Conservation (phyloP, 1,140 invertebrate species). For the Drosophila nigromelanica region DNA sequence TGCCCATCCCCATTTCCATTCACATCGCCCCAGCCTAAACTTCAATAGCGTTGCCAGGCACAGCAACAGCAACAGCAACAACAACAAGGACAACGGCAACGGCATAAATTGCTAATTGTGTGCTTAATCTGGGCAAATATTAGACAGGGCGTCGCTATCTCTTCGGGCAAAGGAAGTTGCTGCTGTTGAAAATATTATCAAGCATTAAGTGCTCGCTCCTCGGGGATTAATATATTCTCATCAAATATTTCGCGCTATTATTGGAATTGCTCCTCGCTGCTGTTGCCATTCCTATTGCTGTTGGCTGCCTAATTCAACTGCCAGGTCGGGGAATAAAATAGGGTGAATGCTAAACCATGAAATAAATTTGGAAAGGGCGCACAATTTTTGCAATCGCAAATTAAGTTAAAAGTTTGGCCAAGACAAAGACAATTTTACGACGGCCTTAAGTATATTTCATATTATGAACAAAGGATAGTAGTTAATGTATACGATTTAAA, state of each 20-base stretch:
- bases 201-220: conserved; percentile 41
- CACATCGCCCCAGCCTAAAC: conserved; percentile 12
- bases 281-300: conserved; percentile 18
- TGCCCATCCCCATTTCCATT: background rate
- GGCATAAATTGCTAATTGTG: conserved; percentile 76
- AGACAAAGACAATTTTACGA: background rate
- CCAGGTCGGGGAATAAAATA: conserved; percentile 4
- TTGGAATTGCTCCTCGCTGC: conserved; percentile 60
- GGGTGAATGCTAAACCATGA: background rate
- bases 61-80: conserved; percentile 15
- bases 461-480: background rate
- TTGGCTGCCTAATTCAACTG: conserved; percentile 15
- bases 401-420: conserved; percentile 17
- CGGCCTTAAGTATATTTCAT: background rate
- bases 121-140: conserved; percentile 80
- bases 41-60: background rate
- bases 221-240: conserved; percentile 80
- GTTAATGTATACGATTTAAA: too few species aligned
- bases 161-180: conserved; percentile 26
- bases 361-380: background rate
- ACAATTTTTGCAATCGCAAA: conserved; percentile 25
- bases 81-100: conserved; percentile 11
- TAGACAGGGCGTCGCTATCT: conserved; percentile 60
- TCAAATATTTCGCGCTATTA: conserved; percentile 82
- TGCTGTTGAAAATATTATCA: conserved; percentile 66